These are phyloP conservation scores for Bursaphelenchus okinawaensis DNA, from an alignment of 2,888 invertebrate genomes.

Conservation along the genomic window DNA sequence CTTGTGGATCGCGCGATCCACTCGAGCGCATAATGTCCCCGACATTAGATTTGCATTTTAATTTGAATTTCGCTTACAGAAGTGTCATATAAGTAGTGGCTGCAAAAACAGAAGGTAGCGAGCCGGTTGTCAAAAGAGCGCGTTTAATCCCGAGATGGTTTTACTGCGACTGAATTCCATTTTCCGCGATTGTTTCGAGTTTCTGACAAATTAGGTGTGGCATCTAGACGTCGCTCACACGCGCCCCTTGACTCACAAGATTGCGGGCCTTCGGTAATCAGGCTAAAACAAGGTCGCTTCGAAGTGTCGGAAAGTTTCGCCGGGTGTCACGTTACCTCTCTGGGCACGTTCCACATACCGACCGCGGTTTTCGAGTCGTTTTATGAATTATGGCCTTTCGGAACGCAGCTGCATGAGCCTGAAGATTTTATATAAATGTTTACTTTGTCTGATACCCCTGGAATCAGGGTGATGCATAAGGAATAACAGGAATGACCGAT, in stretches of 20 bases:
- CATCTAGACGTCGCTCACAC: background rate
- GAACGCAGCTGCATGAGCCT: background rate
- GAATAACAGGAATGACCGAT: background rate
- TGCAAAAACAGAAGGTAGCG: background rate
- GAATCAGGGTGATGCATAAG: background rate
- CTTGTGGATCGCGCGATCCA: background rate
- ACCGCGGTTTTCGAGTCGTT: background rate
- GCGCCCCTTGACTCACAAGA: background rate
- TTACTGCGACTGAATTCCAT: background rate
- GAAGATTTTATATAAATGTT: background rate
- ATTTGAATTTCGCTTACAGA: background rate
- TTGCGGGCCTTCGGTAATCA: background rate
- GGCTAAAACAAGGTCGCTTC: background rate
- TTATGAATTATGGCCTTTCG: background rate
- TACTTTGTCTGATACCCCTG: background rate
- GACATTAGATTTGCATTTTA: background rate
- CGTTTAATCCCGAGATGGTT: background rate
- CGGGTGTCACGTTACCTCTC: background rate
- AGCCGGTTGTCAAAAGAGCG: background rate
- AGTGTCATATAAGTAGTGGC: background rate
- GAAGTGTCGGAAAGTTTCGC: background rate
- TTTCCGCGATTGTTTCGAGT: background rate
- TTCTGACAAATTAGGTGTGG: background rate
- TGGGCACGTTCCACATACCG: background rate
- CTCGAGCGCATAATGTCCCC: background rate